phyloP scores from a whole-genome alignment of 2,113 vertebrate genomes.

The Sinocyclocheilus rhinocerous region DNA sequence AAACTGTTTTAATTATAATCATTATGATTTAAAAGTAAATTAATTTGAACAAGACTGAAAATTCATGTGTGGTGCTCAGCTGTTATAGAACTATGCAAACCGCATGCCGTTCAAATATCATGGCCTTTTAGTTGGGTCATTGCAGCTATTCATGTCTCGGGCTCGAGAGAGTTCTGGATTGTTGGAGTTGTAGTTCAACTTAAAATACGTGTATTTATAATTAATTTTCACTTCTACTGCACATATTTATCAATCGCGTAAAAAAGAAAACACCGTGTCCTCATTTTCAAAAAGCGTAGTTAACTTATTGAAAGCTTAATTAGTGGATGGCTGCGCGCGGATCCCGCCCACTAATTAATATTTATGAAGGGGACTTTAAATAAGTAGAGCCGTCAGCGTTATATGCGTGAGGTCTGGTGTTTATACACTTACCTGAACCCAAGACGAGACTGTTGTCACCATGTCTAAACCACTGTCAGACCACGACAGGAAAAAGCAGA shows the following conservation, averaged over 20 bases:
- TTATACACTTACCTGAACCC: constrained; percentile 45
- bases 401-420: constrained; percentile 52
- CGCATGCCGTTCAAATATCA: constrained; percentile 81
- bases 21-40: not conserved
- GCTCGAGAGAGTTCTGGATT: constrained; percentile 29
- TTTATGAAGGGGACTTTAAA: constrained; percentile 70
- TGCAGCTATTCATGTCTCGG: constrained; percentile 74
- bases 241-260: not conserved
- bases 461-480: constrained; percentile 88
- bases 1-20: not conserved
- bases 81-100: constrained; percentile 62
- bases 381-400: constrained; percentile 14
- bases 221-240: not conserved
- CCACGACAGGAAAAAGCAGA: constrained; percentile 85
- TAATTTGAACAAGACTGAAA: not conserved
- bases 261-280: not conserved
- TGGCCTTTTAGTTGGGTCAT: constrained; percentile 79
- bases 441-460: constrained; percentile 51
- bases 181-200: constrained; percentile 30
- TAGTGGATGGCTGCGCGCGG: not conserved
- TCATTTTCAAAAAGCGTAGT: not conserved
- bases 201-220: not conserved
- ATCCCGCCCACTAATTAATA: constrained; percentile 72
- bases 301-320: not conserved
- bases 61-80: not conserved